These are phyloP conservation scores for Drosophila anomalata DNA, from an alignment of 2,888 invertebrate genomes.

Conservation along the genomic window DNA sequence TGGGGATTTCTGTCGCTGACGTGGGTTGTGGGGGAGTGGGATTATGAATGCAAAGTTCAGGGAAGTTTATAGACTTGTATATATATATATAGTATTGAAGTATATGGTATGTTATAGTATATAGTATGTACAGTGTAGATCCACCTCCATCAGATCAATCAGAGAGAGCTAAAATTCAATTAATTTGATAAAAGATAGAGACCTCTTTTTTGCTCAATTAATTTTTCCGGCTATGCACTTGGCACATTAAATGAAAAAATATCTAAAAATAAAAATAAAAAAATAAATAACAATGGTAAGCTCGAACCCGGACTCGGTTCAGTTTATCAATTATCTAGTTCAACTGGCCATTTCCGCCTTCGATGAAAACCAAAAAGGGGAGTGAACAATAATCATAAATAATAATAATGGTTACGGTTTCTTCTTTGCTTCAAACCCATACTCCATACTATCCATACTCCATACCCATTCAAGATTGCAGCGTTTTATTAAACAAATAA, in stretches of 20 bases:
- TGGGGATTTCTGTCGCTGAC: slow-evolving; percentile 7
- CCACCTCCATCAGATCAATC: too few relatives aligned
- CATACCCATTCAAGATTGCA: slow-evolving; percentile 10
- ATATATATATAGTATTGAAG: too few relatives aligned
- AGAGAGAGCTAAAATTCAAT: background rate
- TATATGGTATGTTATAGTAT: too few relatives aligned
- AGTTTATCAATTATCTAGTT: slow-evolving; percentile 35
- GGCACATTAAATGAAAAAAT: too few relatives aligned
- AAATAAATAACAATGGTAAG: background rate
- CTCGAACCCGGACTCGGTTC: slow-evolving; percentile 20
- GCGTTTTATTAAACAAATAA: slow-evolving; percentile 58
- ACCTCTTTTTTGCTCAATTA: background rate
- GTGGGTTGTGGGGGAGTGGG: too few relatives aligned
- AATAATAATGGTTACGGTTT: slow-evolving; percentile 56
- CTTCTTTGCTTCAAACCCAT: slow-evolving; percentile 4
- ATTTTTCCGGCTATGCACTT: background rate
- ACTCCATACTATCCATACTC: too few relatives aligned
- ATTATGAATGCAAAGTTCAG: too few relatives aligned
- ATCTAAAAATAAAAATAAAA: background rate
- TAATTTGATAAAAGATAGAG: background rate
- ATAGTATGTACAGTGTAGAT: too few relatives aligned
- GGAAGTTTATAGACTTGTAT: too few relatives aligned
- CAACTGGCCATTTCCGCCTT: slow-evolving; percentile 48
- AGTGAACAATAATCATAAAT: slow-evolving; percentile 54
- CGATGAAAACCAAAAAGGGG: slow-evolving; percentile 14